phyloP scores from a whole-genome alignment of 2,797 vertebrate genomes.

The Aplochiton taeniatus region DNA sequence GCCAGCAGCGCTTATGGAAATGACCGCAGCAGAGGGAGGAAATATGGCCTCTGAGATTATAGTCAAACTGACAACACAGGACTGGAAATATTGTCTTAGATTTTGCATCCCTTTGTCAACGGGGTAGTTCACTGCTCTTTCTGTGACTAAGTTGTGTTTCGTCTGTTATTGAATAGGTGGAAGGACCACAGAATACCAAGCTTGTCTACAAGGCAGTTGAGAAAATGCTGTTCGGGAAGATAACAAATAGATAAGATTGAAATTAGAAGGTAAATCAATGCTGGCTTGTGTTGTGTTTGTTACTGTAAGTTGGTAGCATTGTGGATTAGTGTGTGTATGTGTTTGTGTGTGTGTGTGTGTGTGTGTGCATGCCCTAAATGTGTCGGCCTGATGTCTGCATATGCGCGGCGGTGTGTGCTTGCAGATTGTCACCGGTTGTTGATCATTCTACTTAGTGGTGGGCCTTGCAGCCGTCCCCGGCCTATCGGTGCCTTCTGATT shows the following conservation, averaged over 20 bases:
- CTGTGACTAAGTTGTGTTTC: neutral
- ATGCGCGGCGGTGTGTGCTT: constrained; percentile 21
- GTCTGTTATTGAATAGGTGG: too few species aligned
- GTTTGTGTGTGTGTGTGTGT: constrained; percentile 11
- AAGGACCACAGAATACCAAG: too few species aligned
- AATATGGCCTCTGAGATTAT: constrained; percentile 55
- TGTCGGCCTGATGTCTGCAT: neutral
- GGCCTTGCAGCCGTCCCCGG: neutral
- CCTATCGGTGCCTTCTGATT: constrained; percentile 68
- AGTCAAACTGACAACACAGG: constrained; percentile 62
- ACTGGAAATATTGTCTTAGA: constrained; percentile 35
- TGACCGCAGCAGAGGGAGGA: constrained; percentile 74
- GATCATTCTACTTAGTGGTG: constrained; percentile 64
- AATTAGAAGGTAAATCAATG: too few species aligned
- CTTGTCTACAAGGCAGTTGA: too few species aligned
- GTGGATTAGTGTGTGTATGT: neutral
- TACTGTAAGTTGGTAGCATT: constrained; percentile 5
- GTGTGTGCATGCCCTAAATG: neutral
- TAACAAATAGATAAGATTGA: too few species aligned
- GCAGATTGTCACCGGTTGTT: constrained; percentile 51
- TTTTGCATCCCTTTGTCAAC: constrained; percentile 59
- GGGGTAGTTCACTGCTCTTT: constrained; percentile 13
- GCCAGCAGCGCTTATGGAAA: constrained; percentile 86
- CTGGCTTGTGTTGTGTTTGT: constrained; percentile 26
- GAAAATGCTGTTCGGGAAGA: too few species aligned